Conservation (phyloP, 2,797 vertebrate genomes). For the Meriones psammophilus region DNA sequence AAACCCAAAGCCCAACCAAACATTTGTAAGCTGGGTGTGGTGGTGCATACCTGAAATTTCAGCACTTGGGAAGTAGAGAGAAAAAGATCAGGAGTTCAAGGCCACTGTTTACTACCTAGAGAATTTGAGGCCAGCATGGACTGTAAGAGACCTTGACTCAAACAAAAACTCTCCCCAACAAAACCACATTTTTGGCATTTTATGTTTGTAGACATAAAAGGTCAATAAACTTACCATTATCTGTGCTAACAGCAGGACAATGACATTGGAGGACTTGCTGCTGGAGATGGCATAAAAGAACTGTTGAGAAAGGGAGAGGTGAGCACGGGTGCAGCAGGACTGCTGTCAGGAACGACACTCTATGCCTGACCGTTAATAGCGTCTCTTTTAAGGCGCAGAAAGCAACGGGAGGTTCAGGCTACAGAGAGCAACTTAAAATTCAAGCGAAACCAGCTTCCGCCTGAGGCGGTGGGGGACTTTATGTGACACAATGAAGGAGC, state of each 20-base stretch:
- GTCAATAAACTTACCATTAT: conserved; percentile 95
- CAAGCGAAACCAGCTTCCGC: neutral
- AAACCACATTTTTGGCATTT: neutral
- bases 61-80: neutral
- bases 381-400: neutral
- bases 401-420: neutral
- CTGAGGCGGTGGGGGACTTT: neutral
- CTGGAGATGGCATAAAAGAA: conserved; percentile 99
- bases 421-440: neutral
- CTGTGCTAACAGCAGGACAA: conserved; percentile 98
- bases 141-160: neutral
- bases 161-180: neutral
- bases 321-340: neutral
- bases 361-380: neutral
- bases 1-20: neutral
- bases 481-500: neutral
- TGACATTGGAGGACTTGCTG: conserved; percentile 99
- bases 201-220: neutral
- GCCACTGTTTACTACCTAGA: neutral
- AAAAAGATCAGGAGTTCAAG: neutral
- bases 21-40: neutral
- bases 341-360: neutral
- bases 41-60: neutral
- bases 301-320: conserved; percentile 85
- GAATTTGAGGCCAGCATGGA: neutral